Evolutionary conservation across 2,113 vertebrate genomes (phyloP).

Genomic region (Psophia crepitans): DNA sequence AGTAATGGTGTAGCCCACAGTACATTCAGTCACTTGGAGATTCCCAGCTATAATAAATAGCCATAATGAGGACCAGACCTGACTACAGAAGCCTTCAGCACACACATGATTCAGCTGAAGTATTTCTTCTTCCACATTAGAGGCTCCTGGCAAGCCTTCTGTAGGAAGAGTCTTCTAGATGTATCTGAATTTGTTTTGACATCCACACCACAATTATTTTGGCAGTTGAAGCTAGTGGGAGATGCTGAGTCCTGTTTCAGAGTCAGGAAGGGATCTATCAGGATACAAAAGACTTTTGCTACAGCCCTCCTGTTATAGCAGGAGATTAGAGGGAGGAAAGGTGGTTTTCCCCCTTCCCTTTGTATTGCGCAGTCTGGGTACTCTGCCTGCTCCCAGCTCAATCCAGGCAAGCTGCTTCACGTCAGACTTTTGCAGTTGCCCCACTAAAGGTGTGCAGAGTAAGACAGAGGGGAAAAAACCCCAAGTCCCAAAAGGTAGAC

Average conservation of each 20-base stretch:
- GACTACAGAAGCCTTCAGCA: background rate
- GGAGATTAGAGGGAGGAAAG: background rate
- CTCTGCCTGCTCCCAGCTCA: background rate
- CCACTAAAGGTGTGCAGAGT: background rate
- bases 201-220: background rate
- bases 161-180: background rate
- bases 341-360: background rate
- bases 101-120: background rate
- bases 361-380: background rate
- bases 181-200: background rate
- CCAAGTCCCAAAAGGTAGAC: background rate
- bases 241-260: background rate
- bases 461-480: rapidly evolving
- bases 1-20: background rate
- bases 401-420: background rate
- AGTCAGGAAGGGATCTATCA: background rate
- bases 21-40: background rate
- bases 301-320: background rate
- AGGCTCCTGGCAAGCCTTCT: background rate
- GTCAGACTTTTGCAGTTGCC: background rate
- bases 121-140: background rate
- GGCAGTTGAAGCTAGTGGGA: background rate
- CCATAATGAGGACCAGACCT: background rate
- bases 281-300: background rate
- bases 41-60: background rate